Evolutionary conservation across 2,113 vertebrate genomes (phyloP).

Genomic region (Psilopogon haemacephalus): DNA sequence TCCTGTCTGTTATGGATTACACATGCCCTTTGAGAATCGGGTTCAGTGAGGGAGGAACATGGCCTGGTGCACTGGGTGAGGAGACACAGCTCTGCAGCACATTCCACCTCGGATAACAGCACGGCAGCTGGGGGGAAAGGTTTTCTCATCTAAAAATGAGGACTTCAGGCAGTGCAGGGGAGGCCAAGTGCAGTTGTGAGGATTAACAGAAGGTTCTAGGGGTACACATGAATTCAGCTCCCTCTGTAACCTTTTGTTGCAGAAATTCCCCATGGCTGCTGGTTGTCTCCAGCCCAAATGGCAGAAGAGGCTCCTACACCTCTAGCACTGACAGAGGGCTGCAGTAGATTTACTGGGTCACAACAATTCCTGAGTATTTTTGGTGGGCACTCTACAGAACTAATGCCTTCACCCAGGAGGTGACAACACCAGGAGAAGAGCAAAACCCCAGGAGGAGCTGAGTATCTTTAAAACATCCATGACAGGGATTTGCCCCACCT

Average conservation of each 20-base stretch:
- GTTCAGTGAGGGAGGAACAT: neutral
- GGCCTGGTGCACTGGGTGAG: neutral
- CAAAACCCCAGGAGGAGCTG: neutral
- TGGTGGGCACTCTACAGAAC: neutral
- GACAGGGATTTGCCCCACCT: neutral
- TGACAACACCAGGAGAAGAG: neutral
- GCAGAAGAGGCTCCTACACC: neutral
- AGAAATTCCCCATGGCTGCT: neutral
- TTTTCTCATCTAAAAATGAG: neutral
- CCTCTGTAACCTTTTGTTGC: neutral
- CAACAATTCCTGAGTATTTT: neutral
- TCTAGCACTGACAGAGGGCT: neutral
- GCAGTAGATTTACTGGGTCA: neutral
- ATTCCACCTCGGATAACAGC: neutral
- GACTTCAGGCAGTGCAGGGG: neutral
- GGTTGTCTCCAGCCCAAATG: neutral
- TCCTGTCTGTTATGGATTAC: neutral
- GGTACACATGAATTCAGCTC: neutral
- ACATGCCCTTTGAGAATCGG: neutral
- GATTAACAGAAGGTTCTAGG: neutral
- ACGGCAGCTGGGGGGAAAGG: neutral
- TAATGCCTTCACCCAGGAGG: neutral
- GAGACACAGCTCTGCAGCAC: neutral
- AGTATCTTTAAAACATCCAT: neutral
- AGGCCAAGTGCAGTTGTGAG: neutral